Evolutionary conservation across 2,888 invertebrate genomes (phyloP), one percentile per base, ranked within the genome.

Genomic region (Elmis aenea): DNA sequence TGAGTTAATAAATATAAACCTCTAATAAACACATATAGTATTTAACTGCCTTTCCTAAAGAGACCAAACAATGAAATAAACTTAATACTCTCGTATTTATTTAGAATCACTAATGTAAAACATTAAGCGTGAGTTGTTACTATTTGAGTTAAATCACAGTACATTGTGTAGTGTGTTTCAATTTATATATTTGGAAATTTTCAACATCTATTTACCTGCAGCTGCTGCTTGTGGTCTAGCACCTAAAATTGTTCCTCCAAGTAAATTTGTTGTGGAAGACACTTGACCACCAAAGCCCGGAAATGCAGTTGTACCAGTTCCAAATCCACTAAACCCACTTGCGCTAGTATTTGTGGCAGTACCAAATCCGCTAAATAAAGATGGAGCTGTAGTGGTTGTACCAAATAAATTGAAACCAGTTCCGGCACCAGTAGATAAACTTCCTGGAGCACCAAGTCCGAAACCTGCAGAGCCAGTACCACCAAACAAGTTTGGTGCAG

Each of bases 331-430:
- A 40, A 72, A 66, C 11, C 65, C 67, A 38, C 35, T 32, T 23
- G 33, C 39, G 37, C 42, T 26, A 18, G 43, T 27, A 12, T 52
- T 55, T 20, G 53, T 58, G 23, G 53, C 58, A 22, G 57, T 61
- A 2, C 72, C 72, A 49, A 76, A 76, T 1, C 72, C 71, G 11
- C 73, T 70, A 54, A 54, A 52, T 21, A 52, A 36, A n/a, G 52
- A 43, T 10, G 54, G 38, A 9, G 55, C 57, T 8, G 59, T 52
- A 10, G 58, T 52, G 0, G 67, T 56, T 5, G 68, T 63, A 32
- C 64, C 66, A 53, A 70, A 69, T 35, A 45, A 6, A 27, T 39
- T 18, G 2, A 63, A 56, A 3, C 62, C 51, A 3, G 61, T 52
- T 15, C 63, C 59, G 2, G 61, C 61, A 33, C 57, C 52, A 12